Conservation (phyloP, 2,797 vertebrate species). For the Rhinophrynus dorsalis region DNA sequence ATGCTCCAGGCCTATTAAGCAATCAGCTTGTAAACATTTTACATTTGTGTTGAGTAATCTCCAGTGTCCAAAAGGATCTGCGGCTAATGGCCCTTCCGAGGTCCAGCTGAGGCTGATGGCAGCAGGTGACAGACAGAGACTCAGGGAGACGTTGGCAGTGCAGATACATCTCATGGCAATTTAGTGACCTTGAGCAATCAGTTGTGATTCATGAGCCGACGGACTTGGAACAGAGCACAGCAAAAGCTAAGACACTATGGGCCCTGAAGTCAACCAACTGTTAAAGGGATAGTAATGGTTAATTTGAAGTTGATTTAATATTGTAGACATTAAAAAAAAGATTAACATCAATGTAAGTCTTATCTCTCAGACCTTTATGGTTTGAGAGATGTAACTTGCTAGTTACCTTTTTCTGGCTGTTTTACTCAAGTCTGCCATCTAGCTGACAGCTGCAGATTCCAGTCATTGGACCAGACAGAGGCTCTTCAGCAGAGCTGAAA, state of each 20-base stretch:
- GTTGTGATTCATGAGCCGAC: conserved; percentile 7
- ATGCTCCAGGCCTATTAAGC: neutral
- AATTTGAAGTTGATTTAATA: no score
- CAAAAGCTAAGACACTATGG: neutral
- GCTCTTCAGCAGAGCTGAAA: no score
- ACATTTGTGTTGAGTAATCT: conserved; percentile 3
- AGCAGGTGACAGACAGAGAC: neutral
- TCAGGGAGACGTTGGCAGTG: neutral
- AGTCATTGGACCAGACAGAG: no score
- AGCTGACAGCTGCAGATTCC: no score
- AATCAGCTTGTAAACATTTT: conserved; percentile 2
- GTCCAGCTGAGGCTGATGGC: neutral
- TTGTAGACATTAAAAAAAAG: no score
- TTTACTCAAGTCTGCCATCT: no score
- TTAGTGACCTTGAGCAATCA: conserved; percentile 21
- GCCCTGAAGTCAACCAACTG: neutral
- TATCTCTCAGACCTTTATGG: no score
- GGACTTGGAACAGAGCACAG: neutral
- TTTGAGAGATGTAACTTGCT: no score
- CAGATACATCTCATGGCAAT: neutral
- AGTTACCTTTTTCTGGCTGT: no score
- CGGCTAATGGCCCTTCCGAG: neutral
- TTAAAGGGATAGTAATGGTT: neutral
- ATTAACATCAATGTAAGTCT: no score
- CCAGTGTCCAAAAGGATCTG: neutral